phyloP scores from a whole-genome alignment of 2,113 vertebrate genomes.

The Campylorhamphus procurvoides region DNA sequence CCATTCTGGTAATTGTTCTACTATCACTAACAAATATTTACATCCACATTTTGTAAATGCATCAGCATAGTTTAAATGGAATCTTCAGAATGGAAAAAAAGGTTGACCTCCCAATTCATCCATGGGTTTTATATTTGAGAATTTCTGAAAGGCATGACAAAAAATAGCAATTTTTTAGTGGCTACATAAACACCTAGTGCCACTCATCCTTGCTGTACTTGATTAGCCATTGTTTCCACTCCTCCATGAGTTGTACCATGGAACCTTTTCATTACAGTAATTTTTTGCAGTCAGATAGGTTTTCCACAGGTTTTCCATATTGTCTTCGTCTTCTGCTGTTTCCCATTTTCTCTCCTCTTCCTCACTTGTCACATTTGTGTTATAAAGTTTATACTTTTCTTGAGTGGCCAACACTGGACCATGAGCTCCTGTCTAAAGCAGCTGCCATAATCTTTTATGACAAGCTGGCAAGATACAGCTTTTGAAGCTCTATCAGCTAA shows the following conservation, averaged over 20 bases:
- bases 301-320: background rate
- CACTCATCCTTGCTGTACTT: background rate
- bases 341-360: background rate
- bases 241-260: background rate
- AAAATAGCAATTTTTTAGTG: background rate
- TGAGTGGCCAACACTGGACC: rapidly evolving
- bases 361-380: background rate
- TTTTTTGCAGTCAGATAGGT: background rate
- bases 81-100: background rate
- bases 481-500: background rate
- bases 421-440: background rate
- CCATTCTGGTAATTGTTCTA: background rate
- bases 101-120: background rate
- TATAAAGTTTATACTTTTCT: background rate
- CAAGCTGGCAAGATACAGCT: rapidly evolving
- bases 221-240: background rate
- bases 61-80: background rate
- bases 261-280: background rate
- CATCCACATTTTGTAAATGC: background rate
- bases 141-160: background rate
- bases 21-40: background rate
- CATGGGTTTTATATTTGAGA: background rate
- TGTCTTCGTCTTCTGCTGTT: background rate
- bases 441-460: background rate
- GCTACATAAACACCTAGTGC: background rate